These are phyloP conservation scores for Rhagologus leucostigma DNA, from an alignment of 2,113 vertebrate genomes.

Conservation along the genomic window DNA sequence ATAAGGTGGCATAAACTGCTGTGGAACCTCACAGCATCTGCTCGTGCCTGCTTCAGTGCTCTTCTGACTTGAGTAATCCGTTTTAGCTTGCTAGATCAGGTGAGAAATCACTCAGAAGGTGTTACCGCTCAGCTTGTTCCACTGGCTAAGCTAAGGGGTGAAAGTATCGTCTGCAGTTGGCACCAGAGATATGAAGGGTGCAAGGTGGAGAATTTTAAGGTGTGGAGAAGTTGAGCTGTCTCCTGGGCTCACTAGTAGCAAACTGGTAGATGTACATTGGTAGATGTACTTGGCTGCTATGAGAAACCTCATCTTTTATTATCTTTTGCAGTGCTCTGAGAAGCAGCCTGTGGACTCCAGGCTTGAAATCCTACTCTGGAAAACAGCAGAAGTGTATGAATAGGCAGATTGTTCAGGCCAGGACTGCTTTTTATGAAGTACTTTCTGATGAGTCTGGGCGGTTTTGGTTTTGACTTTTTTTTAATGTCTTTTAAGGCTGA, in stretches of 20 bases:
- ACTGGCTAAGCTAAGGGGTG: neutral
- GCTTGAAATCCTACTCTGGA: neutral
- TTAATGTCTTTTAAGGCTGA: neutral
- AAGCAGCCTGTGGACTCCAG: neutral
- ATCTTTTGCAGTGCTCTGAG: neutral
- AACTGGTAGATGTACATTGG: neutral
- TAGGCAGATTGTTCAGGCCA: neutral
- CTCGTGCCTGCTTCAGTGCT: neutral
- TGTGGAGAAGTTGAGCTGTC: neutral
- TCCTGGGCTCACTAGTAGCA: neutral
- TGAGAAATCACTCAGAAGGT: slow-evolving; percentile 20
- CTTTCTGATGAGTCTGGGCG: neutral
- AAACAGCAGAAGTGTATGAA: neutral
- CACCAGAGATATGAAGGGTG: neutral
- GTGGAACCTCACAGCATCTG: neutral
- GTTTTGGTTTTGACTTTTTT: neutral
- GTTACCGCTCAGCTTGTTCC: neutral
- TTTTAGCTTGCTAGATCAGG: neutral
- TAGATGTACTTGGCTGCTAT: neutral
- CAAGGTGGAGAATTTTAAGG: neutral
- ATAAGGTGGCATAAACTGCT: neutral
- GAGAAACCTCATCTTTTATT: neutral
- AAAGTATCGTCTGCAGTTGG: accelerated
- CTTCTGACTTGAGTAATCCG: slow-evolving; percentile 9
- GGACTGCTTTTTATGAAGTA: neutral